Evolutionary conservation across 2,797 vertebrate species (phyloP), one percentile per base, ranked within the genome.

Genomic region (Acanthurus lineatus): DNA sequence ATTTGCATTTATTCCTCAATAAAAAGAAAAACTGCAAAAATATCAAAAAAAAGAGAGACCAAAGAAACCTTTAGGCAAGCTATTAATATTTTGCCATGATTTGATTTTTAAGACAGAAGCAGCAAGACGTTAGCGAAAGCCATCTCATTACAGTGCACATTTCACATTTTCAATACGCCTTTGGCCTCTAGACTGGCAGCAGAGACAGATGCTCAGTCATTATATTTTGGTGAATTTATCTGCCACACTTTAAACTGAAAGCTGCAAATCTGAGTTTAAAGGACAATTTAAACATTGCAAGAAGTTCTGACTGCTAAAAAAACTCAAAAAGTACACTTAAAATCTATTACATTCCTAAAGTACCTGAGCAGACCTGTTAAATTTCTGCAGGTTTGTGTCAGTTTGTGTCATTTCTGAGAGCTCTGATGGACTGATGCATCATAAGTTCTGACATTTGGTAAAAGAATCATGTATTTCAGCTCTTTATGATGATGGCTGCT

Each of bases 61-160:
- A 35, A 80, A 61, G 72, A 20, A 84, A 85, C 60, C 85, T 82
- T 62, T 35, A 73, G 85, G 85, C 82, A 66, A 82, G 51, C 61
- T 66, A 74, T 87, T 81, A 85, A 77, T 84, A 83, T 80, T 82
- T 82, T 71, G 59, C 59, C 52, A 76, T 71, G 70, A 88, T 85
- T 85, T 87, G 77, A 85, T 90, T 85, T 86, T 77, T 56, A 65
- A 56, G 78, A 81, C 69, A 77, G 69, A 85, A 83, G 47, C 62
- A 51, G 62, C 38, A 28, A 52, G 63, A 75, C 56, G 59, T 70
- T 19, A 52, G 79, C 65, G 77, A 83, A 82, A 79, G 69, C 48
- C 52, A 81, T 86, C 78, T 89, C 75, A 81, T 85, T 86, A 81
- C 49, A 48, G 38, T 52, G 63, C 60, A 76, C 42, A 79, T 78